Evolutionary conservation across 2,113 vertebrate genomes (phyloP).

Genomic region (Coregonus clupeaformis): DNA sequence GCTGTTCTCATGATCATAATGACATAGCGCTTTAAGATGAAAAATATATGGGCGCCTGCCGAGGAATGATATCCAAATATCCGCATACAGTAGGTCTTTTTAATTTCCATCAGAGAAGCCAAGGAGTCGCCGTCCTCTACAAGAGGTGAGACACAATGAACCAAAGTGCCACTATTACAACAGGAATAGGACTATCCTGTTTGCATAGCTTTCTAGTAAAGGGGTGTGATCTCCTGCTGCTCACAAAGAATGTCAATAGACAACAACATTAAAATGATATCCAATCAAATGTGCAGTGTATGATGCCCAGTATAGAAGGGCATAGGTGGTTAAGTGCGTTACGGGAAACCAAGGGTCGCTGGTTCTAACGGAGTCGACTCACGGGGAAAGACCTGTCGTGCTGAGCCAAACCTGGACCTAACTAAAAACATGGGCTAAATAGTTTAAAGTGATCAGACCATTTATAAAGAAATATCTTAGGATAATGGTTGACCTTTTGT

Average conservation of each 20-base stretch:
- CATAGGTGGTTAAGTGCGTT: too few species aligned
- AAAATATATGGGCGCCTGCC: conserved; percentile 35
- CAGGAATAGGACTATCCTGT: not conserved
- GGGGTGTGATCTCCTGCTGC: conserved; percentile 1
- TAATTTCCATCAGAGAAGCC: not conserved
- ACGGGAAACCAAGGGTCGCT: too few species aligned
- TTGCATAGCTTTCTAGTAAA: conserved; percentile 36
- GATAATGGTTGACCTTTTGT: conserved; percentile 16
- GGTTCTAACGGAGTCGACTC: too few species aligned
- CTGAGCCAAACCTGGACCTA: too few species aligned
- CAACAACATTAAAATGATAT: conserved; percentile 36
- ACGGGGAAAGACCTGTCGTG: too few species aligned
- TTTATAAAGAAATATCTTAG: conserved; percentile 14
- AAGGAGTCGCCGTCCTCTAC: not conserved
- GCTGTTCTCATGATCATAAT: conserved; percentile 45
- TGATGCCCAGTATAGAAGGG: too few species aligned
- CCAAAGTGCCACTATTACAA: not conserved
- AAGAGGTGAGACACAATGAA: not conserved
- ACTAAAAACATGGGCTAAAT: too few species aligned
- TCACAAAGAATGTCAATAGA: conserved; percentile 45
- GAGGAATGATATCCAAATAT: not conserved
- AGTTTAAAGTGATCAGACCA: not conserved
- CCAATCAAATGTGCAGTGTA: too few species aligned
- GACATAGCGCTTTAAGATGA: conserved; percentile 54
- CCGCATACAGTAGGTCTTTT: not conserved